Base-by-base conservation (phyloP, 2,888 invertebrate species). In the Chaetogeoica ovagalla region DNA sequence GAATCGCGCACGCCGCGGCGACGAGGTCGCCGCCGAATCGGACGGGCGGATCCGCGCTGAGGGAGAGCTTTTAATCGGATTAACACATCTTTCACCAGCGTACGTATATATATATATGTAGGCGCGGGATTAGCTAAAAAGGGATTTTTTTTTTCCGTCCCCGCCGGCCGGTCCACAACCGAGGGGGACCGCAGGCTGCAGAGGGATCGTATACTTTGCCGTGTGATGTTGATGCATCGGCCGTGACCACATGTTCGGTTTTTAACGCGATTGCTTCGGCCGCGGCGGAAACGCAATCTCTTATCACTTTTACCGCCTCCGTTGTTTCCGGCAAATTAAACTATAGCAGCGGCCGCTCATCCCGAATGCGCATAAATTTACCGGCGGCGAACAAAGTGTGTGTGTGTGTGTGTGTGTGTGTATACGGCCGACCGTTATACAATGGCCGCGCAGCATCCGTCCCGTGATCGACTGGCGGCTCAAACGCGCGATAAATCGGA, bases 231-330 rank as follows among this genome's bases (percentile, higher is more conserved):
- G 77, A 77, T 77, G 69, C 77, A 77, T 77, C 62, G 77, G 55
- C 70, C 76, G 69, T 39, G 77, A 79, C 77, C 77, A 79, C 77
- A 79, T 79, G 77, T 79, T 79, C 77, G 62, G 77, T 79, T 79
- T 79, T 79, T 79, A 79, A 79, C 77, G 63, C 55, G 70, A 79
- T 79, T 79, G 77, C 70, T 52, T 52, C 60, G 30, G 30, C n/a
- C 60, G 21, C 60, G 21, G 15, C 37, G 43, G 52, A 60, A 75
- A 60, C 76, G 59, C 76, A 69, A 77, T 69, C 60, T 69, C 68
- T 77, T 65, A 69, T 77, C 76, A 69, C 77, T 62, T 11, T 39
- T 23, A 17, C 57, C 65, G 23, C 75, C 23, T 37, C 55, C 52
- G 69, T 62, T 68, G 77, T 69, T 79, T 79, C 77, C 77, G 19